Evolutionary conservation across 2,113 vertebrate genomes (phyloP), one percentile per base, ranked within the genome.

Genomic region (Phyllopteryx taeniolatus): DNA sequence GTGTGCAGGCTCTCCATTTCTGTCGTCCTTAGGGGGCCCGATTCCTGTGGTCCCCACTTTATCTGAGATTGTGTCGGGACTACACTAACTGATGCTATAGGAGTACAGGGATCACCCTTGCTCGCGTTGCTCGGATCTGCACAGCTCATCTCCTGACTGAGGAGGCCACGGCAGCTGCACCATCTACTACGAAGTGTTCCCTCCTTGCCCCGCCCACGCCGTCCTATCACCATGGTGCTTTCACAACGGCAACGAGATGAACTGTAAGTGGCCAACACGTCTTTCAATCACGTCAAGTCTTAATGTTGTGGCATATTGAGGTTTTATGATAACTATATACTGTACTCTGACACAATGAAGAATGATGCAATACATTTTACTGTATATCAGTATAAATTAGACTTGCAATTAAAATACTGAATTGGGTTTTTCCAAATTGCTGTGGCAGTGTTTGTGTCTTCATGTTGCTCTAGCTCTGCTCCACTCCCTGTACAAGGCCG

Each of bases 221-320:
- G 85, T 77, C 68, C 62, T 77, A 78, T 91, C 93, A 93, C 92
- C 80, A 99, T 99, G 98, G 98, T 99, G 95, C 95, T 99, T 94
- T 99, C 97, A 92, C 98, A 99, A 92, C 95, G 97, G 92, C 98
- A 99, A 97, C 94, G 97, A 94, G 98, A 99, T 88, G 98, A 99
- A 89, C 93, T 99, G 97, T 99, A 94, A 98, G 98, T 94, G 47
- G 14, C 27, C 56, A 61, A 19, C 13, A 43, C 35, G 11, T 14
- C 22, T 47, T 47, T n/a, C 43, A 71, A 57, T 70, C 33, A 15
- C 12, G n/a, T 22, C 35, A 20, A 20, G 35, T 57, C 13, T 60
- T 35, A 63, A 63, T n/a, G 10, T 31, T 0, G 15, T 51, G 14
- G 49, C 19, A 51, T 51, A 51, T 51, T 51, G 49, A 19, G 15